Evolutionary conservation across 2,797 vertebrate genomes (phyloP).

Genomic region (Hozukius guyotensis): DNA sequence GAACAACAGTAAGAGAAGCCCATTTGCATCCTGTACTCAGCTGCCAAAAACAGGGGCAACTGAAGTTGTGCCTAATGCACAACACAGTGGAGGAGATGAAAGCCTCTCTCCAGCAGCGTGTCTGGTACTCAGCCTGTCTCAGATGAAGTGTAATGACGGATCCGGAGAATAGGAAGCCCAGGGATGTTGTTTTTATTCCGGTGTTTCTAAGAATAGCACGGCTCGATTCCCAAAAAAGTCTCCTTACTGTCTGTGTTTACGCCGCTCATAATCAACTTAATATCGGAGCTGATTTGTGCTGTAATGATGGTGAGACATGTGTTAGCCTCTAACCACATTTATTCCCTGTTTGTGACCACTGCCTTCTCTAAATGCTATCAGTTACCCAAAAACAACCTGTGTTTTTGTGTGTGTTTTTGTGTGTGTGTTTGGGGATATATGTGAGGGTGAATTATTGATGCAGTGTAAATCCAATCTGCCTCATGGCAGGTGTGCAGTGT

Average conservation of each 20-base stretch:
- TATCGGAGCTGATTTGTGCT: slow-evolving; percentile 11
- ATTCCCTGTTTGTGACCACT: slow-evolving; percentile 5
- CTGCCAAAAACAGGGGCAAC: slow-evolving; percentile 38
- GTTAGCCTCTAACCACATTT: slow-evolving; percentile 5
- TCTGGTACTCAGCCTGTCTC: slow-evolving; percentile 36
- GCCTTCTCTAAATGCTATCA: slow-evolving; percentile 17
- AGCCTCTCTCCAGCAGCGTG: slow-evolving; percentile 44
- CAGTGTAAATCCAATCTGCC: slow-evolving; percentile 77
- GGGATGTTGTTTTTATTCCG: slow-evolving; percentile 47
- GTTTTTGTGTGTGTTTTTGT: slow-evolving; percentile 10
- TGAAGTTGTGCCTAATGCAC: slow-evolving; percentile 38
- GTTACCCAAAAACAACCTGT: slow-evolving; percentile 35
- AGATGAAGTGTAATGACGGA: slow-evolving; percentile 31
- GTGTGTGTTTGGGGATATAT: slow-evolving; percentile 39
- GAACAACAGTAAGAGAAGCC: slow-evolving; percentile 21
- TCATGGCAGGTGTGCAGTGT: slow-evolving; percentile 66
- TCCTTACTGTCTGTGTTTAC: slow-evolving; percentile 39
- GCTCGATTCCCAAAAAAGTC: slow-evolving; percentile 16
- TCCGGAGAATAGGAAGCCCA: slow-evolving; percentile 48
- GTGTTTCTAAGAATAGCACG: slow-evolving; percentile 57
- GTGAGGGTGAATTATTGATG: slow-evolving; percentile 78
- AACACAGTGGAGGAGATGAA: slow-evolving; percentile 54
- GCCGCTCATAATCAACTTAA: slow-evolving; percentile 24
- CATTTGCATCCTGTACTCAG: slow-evolving; percentile 42
- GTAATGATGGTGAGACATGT: slow-evolving; percentile 20